These are phyloP conservation scores for Siniperca undulata DNA, from an alignment of 2,797 vertebrate species.

Conservation along the genomic window DNA sequence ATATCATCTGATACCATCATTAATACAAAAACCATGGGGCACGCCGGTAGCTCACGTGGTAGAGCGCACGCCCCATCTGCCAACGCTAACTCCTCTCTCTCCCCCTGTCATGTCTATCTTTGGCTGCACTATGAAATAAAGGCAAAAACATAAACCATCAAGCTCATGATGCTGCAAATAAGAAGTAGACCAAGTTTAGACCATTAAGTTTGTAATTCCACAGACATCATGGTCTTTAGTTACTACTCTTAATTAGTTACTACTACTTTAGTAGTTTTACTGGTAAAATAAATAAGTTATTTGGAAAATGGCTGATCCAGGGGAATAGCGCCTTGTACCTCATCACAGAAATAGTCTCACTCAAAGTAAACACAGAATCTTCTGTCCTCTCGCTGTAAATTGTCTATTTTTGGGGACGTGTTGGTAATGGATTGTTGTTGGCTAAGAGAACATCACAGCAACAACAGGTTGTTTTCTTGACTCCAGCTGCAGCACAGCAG, in stretches of 20 bases:
- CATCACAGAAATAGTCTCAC: not conserved
- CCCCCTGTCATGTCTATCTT: no score
- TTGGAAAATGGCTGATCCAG: not conserved
- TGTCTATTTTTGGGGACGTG: not conserved
- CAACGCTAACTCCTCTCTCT: no score
- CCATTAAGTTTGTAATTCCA: not conserved
- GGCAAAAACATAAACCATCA: no score
- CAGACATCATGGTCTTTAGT: not conserved
- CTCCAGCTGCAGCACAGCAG: slow-evolving; percentile 39
- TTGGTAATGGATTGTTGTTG: slow-evolving; percentile 3
- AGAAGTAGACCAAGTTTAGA: not conserved
- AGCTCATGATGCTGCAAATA: not conserved
- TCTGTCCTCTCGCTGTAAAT: slow-evolving; percentile 7
- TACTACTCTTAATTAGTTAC: not conserved
- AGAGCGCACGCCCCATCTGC: no score
- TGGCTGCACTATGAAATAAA: no score
- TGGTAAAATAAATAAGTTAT: not conserved
- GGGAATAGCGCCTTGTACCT: not conserved
- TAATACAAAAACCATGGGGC: not conserved
- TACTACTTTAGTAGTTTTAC: not conserved
- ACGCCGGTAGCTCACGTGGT: no score
- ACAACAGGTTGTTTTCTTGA: slow-evolving; percentile 32
- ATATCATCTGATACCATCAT: not conserved
- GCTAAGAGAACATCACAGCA: not conserved
- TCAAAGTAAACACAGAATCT: not conserved